Conservation (phyloP, 2,888 invertebrate genomes). For the Temnothorax unifasciatus region DNA sequence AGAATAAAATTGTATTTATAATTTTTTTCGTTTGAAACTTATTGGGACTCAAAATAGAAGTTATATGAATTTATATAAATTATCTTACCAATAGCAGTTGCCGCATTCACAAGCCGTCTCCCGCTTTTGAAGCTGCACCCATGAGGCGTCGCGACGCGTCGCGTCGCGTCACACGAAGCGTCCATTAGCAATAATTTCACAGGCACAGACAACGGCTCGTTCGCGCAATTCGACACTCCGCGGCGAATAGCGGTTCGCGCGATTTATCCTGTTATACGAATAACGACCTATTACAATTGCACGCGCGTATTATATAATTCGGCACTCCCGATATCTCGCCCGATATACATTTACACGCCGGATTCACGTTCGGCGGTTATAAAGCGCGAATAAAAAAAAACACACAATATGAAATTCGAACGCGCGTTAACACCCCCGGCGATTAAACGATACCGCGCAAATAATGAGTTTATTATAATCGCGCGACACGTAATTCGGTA, state of each 20-base stretch:
- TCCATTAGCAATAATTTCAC: background rate
- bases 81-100: background rate
- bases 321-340: background rate
- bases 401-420: background rate
- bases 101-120: background rate
- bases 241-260: background rate
- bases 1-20: background rate
- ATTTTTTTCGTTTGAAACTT: background rate
- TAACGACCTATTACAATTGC: background rate
- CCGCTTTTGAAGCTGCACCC: background rate
- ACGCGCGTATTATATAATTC: background rate
- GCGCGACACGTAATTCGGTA: background rate
- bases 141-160: background rate
- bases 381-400: background rate
- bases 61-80: background rate
- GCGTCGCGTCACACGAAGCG: background rate
- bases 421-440: background rate
- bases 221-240: background rate
- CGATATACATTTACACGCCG: background rate
- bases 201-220: background rate
- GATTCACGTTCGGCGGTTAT: background rate
- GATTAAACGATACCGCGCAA: background rate
- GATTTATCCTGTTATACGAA: background rate
- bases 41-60: background rate
- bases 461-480: slow-evolving; percentile 6